These are phyloP conservation scores for Rhopalosiphum maidis DNA, from an alignment of 1,140 invertebrate genomes.

Conservation along the genomic window DNA sequence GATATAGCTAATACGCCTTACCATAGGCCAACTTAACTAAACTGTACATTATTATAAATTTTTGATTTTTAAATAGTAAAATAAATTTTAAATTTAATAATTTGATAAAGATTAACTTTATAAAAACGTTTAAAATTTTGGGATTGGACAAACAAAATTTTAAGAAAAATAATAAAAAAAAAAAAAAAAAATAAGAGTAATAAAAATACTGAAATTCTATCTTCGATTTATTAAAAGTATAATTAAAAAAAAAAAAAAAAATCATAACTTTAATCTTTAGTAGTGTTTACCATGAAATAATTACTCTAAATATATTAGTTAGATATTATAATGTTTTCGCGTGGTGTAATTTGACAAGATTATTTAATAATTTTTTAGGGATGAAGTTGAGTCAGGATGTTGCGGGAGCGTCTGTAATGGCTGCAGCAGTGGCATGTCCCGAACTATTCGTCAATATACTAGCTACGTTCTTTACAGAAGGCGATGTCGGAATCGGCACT, in stretches of 20 bases:
- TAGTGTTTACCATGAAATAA: neutral
- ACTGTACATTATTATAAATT: too few species aligned
- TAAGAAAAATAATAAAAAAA: too few species aligned
- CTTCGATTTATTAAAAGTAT: neutral
- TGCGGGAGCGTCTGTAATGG: constrained; percentile 71
- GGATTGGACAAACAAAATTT: too few species aligned
- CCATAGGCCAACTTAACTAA: too few species aligned
- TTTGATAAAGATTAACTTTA: too few species aligned
- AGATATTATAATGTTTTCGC: neutral
- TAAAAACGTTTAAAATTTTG: too few species aligned
- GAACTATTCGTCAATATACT: constrained; percentile 68
- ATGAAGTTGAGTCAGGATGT: constrained; percentile 60
- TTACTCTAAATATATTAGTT: neutral
- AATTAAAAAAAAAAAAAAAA: neutral
- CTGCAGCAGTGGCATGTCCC: constrained; percentile 72
- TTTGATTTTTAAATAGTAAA: too few species aligned
- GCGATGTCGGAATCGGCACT: constrained; percentile 71
- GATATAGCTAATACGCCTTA: too few species aligned
- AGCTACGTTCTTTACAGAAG: constrained; percentile 69
- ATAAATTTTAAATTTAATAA: too few species aligned
- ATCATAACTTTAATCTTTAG: neutral
- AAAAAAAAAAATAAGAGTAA: too few species aligned
- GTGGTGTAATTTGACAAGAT: neutral
- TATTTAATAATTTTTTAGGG: constrained; percentile 57
- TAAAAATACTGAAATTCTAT: too few species aligned